These are phyloP conservation scores for Spodoptera littoralis DNA, from an alignment of 2,888 invertebrate genomes.

Conservation along the genomic window DNA sequence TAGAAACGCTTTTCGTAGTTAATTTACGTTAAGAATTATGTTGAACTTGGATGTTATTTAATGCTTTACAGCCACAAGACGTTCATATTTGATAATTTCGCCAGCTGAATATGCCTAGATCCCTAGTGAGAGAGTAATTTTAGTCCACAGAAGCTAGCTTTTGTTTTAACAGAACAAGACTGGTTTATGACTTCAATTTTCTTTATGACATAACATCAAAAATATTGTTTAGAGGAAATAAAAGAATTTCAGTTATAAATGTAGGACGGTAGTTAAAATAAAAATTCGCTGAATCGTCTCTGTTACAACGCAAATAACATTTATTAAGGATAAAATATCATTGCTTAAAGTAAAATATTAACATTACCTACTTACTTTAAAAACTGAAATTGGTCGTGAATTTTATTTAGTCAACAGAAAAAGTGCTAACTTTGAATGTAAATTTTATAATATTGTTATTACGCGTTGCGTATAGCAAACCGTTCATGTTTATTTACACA, in stretches of 20 bases:
- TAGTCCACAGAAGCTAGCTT: conserved; percentile 7
- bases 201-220: conserved; percentile 34
- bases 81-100: not conserved
- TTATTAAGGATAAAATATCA: no score
- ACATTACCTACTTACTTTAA: not conserved
- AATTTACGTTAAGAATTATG: conserved; percentile 29
- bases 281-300: conserved; percentile 5
- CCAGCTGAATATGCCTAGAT: conserved; percentile 1
- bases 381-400: conserved; percentile 1
- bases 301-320: not conserved
- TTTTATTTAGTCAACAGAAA: conserved; percentile 1
- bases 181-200: conserved; percentile 41
- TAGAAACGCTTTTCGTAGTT: conserved; percentile 23
- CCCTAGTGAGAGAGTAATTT: conserved; percentile 8
- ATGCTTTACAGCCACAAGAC: conserved; percentile 6
- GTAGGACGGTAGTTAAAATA: conserved; percentile 18
- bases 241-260: conserved; percentile 23
- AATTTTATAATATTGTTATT: conserved; percentile 3
- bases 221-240: conserved; percentile 26
- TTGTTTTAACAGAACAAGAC: conserved; percentile 19
- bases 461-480: conserved; percentile 1
- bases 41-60: conserved; percentile 29
- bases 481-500: conserved; percentile 20
- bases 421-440: not conserved
- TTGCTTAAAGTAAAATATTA: conserved; percentile 1